phyloP scores from a whole-genome alignment of 53 echinoderm and acorn worm genomes.

The Echinometra lucunter region DNA sequence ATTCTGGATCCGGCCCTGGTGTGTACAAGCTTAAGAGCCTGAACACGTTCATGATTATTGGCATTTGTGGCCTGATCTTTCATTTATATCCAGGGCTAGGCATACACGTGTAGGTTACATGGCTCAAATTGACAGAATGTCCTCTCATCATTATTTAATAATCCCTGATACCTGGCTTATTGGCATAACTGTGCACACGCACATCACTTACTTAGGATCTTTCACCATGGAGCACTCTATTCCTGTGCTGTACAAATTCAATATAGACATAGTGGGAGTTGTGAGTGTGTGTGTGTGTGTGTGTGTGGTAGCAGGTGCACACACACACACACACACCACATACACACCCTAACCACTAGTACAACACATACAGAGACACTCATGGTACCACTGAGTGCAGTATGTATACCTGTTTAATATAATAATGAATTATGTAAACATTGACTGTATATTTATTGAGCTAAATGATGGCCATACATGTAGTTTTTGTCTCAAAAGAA shows the following conservation, averaged over 20 bases:
- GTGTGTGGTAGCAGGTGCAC: not conserved
- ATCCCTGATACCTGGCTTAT: slow-evolving; percentile 14
- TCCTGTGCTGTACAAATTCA: not conserved
- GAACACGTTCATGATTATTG: not conserved
- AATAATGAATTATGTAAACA: slow-evolving; percentile 38
- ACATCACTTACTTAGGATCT: not conserved
- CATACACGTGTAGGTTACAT: not conserved
- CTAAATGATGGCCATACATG: slow-evolving; percentile 4
- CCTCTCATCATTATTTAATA: slow-evolving; percentile 50
- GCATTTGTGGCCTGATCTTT: not conserved
- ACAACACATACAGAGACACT: not conserved
- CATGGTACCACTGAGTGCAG: not conserved
- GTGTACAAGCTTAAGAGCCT: not conserved
- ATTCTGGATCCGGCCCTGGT: too few relatives aligned
- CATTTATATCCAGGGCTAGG: not conserved
- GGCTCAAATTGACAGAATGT: slow-evolving; percentile 34
- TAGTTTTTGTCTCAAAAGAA: slow-evolving; percentile 12
- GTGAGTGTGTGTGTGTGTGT: too few relatives aligned
- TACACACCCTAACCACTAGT: not conserved
- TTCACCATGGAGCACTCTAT: not conserved
- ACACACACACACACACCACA: not conserved
- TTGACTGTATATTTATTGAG: slow-evolving; percentile 35
- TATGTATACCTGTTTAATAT: slow-evolving; percentile 36
- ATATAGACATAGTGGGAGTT: not conserved
- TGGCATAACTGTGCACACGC: slow-evolving; percentile 12